Percentiles rank a stretch among this genome's conserved stretches.
Evolutionary conservation across 2,888 invertebrate species (phyloP).

Genomic region (Patella depressa): DNA sequence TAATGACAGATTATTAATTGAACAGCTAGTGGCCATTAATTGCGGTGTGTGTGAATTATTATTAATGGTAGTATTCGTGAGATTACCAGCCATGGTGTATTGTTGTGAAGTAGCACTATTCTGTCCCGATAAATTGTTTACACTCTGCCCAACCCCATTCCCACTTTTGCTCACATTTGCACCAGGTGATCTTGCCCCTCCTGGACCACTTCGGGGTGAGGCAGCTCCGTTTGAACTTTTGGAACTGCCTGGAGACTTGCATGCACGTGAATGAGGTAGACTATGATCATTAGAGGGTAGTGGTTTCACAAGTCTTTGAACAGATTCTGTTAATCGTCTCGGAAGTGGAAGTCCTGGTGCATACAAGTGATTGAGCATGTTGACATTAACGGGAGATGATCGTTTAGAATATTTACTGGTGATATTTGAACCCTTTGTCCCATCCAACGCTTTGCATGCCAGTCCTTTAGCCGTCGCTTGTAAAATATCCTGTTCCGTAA

Average conservation of each 20-base stretch:
- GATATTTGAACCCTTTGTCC: constrained; percentile 45
- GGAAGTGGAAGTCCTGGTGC: constrained; percentile 60
- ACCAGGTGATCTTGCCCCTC: constrained; percentile 39
- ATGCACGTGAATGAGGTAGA: constrained; percentile 33
- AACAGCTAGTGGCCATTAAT: no score
- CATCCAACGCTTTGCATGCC: constrained; percentile 33
- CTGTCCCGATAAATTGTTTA: neutral
- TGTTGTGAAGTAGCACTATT: neutral
- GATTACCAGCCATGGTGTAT: neutral
- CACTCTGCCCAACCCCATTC: constrained; percentile 1
- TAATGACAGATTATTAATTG: no score
- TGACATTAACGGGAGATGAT: constrained; percentile 55
- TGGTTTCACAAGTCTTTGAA: constrained; percentile 63
- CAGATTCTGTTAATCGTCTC: constrained; percentile 62
- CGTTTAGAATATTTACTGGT: constrained; percentile 52
- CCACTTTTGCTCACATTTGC: constrained; percentile 30
- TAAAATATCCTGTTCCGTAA: constrained; percentile 19
- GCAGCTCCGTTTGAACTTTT: constrained; percentile 30
- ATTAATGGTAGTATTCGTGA: neutral
- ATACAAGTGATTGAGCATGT: constrained; percentile 56
- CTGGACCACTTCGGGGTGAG: constrained; percentile 29
- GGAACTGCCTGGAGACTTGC: constrained; percentile 39
- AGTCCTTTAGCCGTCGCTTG: constrained; percentile 30
- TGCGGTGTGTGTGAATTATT: neutral
- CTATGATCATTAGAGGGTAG: constrained; percentile 38